Base-by-base conservation (phyloP, 1,140 invertebrate genomes). In the Platyura marginata region DNA sequence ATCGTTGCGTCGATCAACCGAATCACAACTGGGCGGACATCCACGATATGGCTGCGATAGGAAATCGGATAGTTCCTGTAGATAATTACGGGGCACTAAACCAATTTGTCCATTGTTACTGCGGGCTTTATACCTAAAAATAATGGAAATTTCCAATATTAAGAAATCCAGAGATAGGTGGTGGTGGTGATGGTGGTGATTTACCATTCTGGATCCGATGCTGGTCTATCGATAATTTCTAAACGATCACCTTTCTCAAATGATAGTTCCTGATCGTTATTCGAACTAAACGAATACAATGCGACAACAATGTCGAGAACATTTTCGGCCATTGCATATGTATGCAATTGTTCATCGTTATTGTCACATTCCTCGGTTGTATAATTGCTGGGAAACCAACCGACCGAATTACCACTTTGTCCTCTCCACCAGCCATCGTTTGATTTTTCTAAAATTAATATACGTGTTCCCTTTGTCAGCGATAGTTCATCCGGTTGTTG, bases 341-440 rank as follows among this genome's bases (percentile, higher is more conserved):
- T 88, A 56, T 93, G 84, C 21, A 85, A 71, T 20, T 81, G 81
- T 52, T 87, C 82, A 52, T 88, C 83, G 22, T 72, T 69, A 21
- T 72, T 69, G 51, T 80, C 74, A 59, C 93, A 89, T 64, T 95
- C 85, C 59, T 91, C 85, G 38, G 91, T 92, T 43, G 75, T 77
- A 65, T 98, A 98, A 68, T 98, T 98, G 32, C 89, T 93, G 16
- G 94, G 95, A 64, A 98, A 98, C 95, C 94, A 70, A 45, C 94
- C 94, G 49, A 76, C 77, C 51, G 68, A 74, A 53, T 69, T 79
- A 56, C 70, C 79, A 63, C 77, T 87, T 67, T 90, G 85, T 21
- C 94, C 95, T 55, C 92, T 76, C 94, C 94, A 98, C 95, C 95
- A 99, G 22, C 95, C 96, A 71, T 98, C 96, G 48, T 91, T 94